Conservation (phyloP, 2,888 invertebrate genomes). For the Dione juno region DNA sequence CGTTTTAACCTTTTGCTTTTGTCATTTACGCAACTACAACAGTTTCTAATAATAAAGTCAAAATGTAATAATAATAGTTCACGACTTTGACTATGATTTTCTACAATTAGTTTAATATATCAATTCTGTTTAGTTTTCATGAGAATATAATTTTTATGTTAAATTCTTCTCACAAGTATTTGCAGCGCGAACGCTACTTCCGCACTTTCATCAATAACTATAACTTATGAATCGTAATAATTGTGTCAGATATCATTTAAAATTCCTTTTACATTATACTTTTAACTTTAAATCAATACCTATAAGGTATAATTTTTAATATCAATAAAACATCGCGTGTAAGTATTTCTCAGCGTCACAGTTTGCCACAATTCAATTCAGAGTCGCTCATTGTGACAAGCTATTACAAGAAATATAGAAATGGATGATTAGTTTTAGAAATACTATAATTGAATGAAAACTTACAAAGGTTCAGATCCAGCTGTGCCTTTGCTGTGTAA, state of each 20-base stretch:
- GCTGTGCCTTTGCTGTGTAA: neutral
- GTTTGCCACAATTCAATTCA: conserved; percentile 23
- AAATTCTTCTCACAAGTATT: neutral
- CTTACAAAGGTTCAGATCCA: neutral
- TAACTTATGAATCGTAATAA: conserved; percentile 28
- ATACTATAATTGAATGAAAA: neutral
- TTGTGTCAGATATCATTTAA: conserved; percentile 25
- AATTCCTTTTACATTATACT: neutral
- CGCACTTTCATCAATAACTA: conserved; percentile 25
- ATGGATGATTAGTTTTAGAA: conserved; percentile 3
- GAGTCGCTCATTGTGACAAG: conserved; percentile 25
- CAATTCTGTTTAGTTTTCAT: neutral
- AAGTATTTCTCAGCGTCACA: conserved; percentile 26
- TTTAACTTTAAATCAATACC: neutral
- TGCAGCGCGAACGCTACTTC: neutral
- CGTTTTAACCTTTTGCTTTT: neutral
- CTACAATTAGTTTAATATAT: neutral
- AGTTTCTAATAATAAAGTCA: too few species aligned
- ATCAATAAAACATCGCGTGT: conserved; percentile 2
- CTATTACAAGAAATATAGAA: conserved; percentile 21
- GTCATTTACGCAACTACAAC: too few species aligned
- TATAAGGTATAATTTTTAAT: neutral
- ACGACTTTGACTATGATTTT: too few species aligned
- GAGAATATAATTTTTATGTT: neutral
- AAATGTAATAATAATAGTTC: too few species aligned